These are phyloP conservation scores for Gryllus bimaculatus DNA, from an alignment of 1,140 invertebrate species.

Conservation along the genomic window DNA sequence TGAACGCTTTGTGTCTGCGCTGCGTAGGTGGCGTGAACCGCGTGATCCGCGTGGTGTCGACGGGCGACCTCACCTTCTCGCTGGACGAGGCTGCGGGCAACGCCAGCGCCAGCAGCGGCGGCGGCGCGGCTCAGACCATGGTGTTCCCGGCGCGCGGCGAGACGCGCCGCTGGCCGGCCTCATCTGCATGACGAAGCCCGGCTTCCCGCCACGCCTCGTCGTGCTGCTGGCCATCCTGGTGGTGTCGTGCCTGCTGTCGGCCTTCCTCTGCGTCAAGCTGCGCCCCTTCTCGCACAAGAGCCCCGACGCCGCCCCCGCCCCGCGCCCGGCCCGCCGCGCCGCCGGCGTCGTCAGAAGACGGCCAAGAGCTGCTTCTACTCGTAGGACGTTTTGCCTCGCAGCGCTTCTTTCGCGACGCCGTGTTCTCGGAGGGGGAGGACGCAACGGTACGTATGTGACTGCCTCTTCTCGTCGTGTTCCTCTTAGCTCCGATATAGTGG, in stretches of 20 bases:
- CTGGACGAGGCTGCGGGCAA: slow-evolving; percentile 45
- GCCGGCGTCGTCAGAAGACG: slow-evolving; percentile 27
- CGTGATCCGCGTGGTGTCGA: slow-evolving; percentile 74
- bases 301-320: slow-evolving; percentile 39
- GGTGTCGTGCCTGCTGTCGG: slow-evolving; percentile 72
- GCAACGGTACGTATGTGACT: too few relatives aligned
- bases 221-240: slow-evolving; percentile 69
- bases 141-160: slow-evolving; percentile 51
- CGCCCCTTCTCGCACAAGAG: slow-evolving; percentile 55
- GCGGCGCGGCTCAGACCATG: slow-evolving; percentile 52
- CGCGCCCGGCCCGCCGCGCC: slow-evolving; percentile 29
- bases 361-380: slow-evolving; percentile 44
- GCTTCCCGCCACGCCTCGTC: slow-evolving; percentile 74
- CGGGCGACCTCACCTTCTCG: slow-evolving; percentile 73
- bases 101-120: slow-evolving; percentile 25
- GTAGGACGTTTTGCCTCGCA: slow-evolving; percentile 43
- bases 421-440: too few relatives aligned
- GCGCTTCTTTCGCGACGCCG: neutral
- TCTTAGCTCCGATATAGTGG: too few relatives aligned
- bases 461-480: too few relatives aligned
- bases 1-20: too few relatives aligned
- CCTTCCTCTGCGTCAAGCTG: slow-evolving; percentile 69
- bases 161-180: slow-evolving; percentile 39
- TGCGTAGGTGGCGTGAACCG: slow-evolving; percentile 72
- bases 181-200: slow-evolving; percentile 87